These are phyloP conservation scores for Ondatra zibethicus DNA, from an alignment of 2,113 vertebrate genomes.

Conservation along the genomic window DNA sequence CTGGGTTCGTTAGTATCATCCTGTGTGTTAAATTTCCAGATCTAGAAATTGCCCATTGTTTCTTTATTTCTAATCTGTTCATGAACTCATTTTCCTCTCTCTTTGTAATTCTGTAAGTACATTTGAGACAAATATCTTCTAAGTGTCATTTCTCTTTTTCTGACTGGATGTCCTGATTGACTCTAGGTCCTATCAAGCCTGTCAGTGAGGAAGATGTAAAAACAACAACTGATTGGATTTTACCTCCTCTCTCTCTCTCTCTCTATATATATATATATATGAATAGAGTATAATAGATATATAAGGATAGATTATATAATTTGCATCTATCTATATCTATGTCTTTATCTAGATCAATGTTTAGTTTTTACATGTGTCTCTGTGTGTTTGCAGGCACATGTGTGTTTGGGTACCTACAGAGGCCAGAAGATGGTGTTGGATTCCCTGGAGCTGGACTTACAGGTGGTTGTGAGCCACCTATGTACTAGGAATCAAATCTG, in stretches of 20 bases:
- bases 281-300: too few species aligned
- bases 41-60: background rate
- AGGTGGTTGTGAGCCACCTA: background rate
- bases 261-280: too few species aligned
- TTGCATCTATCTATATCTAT: background rate
- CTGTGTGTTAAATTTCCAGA: background rate
- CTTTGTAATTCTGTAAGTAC: conserved; percentile 10
- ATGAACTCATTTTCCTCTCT: background rate
- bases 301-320: too few species aligned
- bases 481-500: background rate
- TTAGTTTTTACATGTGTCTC: background rate
- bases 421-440: background rate
- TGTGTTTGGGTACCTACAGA: background rate
- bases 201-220: background rate
- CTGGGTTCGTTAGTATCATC: background rate
- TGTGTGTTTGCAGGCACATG: background rate
- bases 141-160: background rate
- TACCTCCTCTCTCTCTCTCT: background rate
- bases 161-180: background rate
- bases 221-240: background rate
- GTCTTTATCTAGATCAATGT: background rate
- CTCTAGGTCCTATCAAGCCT: background rate
- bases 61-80: background rate
- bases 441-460: background rate
- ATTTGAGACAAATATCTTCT: background rate